Evolutionary conservation across 2,113 vertebrate genomes (phyloP), one percentile per base, ranked within the genome.

Genomic region (Neotoma lepida): DNA sequence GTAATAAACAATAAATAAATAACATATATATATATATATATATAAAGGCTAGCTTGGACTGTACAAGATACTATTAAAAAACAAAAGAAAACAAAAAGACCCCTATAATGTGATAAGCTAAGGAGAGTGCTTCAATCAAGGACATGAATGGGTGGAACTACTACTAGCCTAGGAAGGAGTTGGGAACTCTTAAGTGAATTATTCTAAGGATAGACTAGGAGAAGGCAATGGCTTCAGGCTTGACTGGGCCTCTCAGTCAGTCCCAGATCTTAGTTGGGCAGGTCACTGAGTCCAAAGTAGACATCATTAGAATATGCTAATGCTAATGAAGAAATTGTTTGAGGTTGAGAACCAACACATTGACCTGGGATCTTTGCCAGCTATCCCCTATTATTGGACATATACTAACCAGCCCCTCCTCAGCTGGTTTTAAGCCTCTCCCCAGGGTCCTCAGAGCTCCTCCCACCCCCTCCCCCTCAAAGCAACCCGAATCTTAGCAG

Each of bases 241-340:
- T 51, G 30, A 56, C 39, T 86, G 44, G 33, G 30, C 56, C 61
- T 73, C 20, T 81, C 63, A 63, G 28, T 82, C 8, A 41, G 91
- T 81, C 35, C 85, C 58, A 91, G 80, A 6, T 58, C 44, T 80
- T 54, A 5, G 6, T 80, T 58, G 6, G 6, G 30, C 49, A 95
- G 61, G 30, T 82, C 51, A 74, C 73, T 89, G 87, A 95, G 61
- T 95, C 33, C 82, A 96, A 9, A 20, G 56, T 10, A 78, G 81
- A 51, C 13, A 66, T 51, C 78, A 54, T 3, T 61, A 26, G 88
- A 17, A 51, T 91, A 4, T 76, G 51, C 35, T 93, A 61, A 92
- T 46, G 33, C 39, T 61, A 61, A 82, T 81, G 78, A 81, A 64
- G n/a, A 94, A 58, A 88, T 35, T 54, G 70, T 85, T 76, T 85